These are phyloP conservation scores for Eupithecia dodoneata DNA, from an alignment of 2,888 invertebrate species.

Conservation along the genomic window DNA sequence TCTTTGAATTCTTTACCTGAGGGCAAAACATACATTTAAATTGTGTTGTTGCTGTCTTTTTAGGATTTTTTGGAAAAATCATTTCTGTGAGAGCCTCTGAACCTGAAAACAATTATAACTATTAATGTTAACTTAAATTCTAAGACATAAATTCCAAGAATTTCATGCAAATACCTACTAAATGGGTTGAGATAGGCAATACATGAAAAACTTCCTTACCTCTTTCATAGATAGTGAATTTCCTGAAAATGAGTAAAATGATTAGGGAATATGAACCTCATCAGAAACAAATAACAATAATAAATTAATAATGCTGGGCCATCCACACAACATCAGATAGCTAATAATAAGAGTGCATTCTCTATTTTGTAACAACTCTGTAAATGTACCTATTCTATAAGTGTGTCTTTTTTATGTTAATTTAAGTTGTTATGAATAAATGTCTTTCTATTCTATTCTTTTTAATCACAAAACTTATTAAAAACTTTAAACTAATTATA, in stretches of 20 bases:
- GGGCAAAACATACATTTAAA: conserved; percentile 34
- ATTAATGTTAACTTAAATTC: background rate
- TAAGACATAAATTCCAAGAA: background rate
- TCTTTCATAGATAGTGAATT: conserved; percentile 36
- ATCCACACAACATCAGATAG: too few species aligned
- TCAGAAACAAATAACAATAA: background rate
- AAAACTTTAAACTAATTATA: too few species aligned
- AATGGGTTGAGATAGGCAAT: background rate
- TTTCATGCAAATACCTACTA: background rate
- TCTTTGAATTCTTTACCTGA: conserved; percentile 32
- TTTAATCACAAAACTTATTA: too few species aligned
- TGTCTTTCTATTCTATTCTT: too few species aligned
- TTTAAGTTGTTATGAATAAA: too few species aligned
- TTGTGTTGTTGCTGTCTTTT: conserved; percentile 24
- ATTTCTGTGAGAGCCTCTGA: conserved; percentile 22
- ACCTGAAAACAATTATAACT: conserved; percentile 32
- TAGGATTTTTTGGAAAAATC: conserved; percentile 18
- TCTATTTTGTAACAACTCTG: too few species aligned
- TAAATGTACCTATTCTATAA: too few species aligned
- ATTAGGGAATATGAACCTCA: background rate
- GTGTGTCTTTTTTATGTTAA: too few species aligned
- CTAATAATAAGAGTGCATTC: too few species aligned
- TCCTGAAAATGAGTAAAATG: conserved; percentile 45
- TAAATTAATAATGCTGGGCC: too few species aligned
- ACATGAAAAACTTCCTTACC: conserved; percentile 36